Evolutionary conservation across 1,140 invertebrate species (phyloP), one percentile per base, ranked within the genome.

Genomic region (Rhopalosiphum maidis): DNA sequence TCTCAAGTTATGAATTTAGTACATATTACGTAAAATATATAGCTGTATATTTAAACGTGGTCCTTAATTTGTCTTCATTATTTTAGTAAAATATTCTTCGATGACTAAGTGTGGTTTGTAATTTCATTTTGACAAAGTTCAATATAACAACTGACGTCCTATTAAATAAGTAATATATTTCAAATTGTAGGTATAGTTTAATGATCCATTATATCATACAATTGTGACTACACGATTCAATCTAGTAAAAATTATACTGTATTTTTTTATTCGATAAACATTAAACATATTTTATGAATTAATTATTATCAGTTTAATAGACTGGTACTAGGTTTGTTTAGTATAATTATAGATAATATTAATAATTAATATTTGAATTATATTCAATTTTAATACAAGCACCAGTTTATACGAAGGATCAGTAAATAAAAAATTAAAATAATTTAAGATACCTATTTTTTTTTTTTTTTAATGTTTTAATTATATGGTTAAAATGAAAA

Each of bases 101-200:
- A 41, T 41, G 55, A 90, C 37, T 90, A 90, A 90, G 23, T 60
- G 51, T 60, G 54, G 37, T 43, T 68, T 21, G 41, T 60, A 90
- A 90, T 68, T 90, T 90, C 4, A 90, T 68, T 90, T 68, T 35
- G 8, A 30, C 11, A 68, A 90, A 90, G 37, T 90, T 90, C 37
- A 18, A 35, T 68, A 22, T 15, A 30, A 46, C 54, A 90, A 68
- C 89, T 68, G 54, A 60, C 37, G 68, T 4, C 8, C 54, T 18
- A 68, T n/a, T 60, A 68, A 60, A 90, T 90, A 68, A 41, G 54
- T 90, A 46, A 68, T 55, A 68, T 30, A 68, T 90, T 90, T 60
- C 25, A 90, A 68, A 68, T 90, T 55, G 23, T 60, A 18, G 46
- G 15, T 51, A 46, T n/a, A 60, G 35, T 60, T 60, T 60, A 37